Base-by-base conservation (phyloP, 2,797 vertebrate genomes). In the Scarus forsteni region DNA sequence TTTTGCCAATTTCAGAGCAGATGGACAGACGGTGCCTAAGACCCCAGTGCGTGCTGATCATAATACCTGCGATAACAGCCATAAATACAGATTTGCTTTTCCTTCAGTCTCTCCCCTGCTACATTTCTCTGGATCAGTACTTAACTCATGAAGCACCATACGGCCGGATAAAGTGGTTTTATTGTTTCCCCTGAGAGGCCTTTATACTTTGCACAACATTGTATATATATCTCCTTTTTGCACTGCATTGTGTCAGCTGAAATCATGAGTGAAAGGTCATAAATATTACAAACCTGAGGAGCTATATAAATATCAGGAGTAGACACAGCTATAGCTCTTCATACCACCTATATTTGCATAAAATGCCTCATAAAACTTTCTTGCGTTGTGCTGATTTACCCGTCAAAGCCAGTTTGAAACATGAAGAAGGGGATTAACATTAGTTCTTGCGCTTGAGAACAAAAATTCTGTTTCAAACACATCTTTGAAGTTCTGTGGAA, bases 311-410 rank as follows among this genome's bases (percentile, higher is more conserved):
- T 70, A 70, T 63, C 79, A 73, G 13, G 42, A 71, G 52, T 50
- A 66, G 67, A 70, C 56, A 67, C 43, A 63, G 62, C 57, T 42
- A 61, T 40, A 40, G 62, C 53, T 68, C 60, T 63, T 69, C 13
- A 6, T 68, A 74, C 71, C 80, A 80, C 58, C 66, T 66, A 52
- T 43, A 85, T 86, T 82, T 85, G 77, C 70, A 86, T 83, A 76
- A 84, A 84, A 68, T 34, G 55, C 64, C 68, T 60, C 59, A 66
- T 76, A 65, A 80, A 87, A 52, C 55, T 72, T 67, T 77, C 73
- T 65, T 66, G 59, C 79, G 84, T 77, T 79, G 77, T 59, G 27
- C 69, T 1, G 18, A 62, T 58, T 70, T 46, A 62, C 66, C 77
- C 76, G 78, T 77, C 34, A 81, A 66, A 77, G 35, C 13, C 40